Conservation (phyloP, 2,888 invertebrate species). For the Pollenia angustigena region DNA sequence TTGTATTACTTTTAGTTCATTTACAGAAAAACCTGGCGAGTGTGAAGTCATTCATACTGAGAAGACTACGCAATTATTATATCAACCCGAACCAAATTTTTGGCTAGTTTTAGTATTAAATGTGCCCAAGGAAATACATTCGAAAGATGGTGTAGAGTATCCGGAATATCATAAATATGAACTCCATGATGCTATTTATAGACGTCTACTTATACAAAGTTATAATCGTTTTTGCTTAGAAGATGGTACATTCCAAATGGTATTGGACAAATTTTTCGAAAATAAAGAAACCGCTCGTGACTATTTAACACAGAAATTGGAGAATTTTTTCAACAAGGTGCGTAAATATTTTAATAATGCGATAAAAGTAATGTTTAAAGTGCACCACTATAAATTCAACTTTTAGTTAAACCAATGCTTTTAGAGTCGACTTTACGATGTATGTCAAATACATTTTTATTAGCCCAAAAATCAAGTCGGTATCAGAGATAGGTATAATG, state of each 20-base stretch:
- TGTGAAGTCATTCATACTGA: slow-evolving; percentile 95
- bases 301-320: slow-evolving; percentile 88
- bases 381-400: no score
- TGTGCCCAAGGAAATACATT: slow-evolving; percentile 89
- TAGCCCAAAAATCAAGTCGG: no score
- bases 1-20: slow-evolving; percentile 62
- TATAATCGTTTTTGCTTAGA: slow-evolving; percentile 95
- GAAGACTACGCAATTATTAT: slow-evolving; percentile 94
- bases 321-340: slow-evolving; percentile 92
- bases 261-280: slow-evolving; percentile 77
- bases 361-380: no score
- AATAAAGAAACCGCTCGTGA: slow-evolving; percentile 79
- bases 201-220: slow-evolving; percentile 89
- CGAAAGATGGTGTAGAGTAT: slow-evolving; percentile 88
- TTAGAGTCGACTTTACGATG: no score
- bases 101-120: slow-evolving; percentile 96
- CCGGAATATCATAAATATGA: slow-evolving; percentile 92
- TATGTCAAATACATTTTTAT: background rate
- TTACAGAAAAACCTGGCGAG: slow-evolving; percentile 84
- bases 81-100: slow-evolving; percentile 93
- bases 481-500: no score
- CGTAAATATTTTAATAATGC: slow-evolving; percentile 77
- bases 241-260: slow-evolving; percentile 90
- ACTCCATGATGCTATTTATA: slow-evolving; percentile 90
- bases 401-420: no score